Evolutionary conservation across 2,797 vertebrate genomes (phyloP), one percentile per base, ranked within the genome.

Genomic region (Acanthurus leucopareius): DNA sequence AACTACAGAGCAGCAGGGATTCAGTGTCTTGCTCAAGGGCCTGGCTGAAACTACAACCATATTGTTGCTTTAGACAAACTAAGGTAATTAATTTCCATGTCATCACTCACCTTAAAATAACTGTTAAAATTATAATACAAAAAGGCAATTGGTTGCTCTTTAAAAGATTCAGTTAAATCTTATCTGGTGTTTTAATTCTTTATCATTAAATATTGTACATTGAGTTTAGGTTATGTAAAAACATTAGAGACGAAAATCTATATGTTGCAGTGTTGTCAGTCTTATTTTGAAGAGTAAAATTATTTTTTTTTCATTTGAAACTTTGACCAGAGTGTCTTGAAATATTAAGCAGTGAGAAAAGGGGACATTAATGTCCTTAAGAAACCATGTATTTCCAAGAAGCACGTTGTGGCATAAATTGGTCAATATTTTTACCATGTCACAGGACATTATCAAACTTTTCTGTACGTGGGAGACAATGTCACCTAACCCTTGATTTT

Each of bases 401-500:
- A 69, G 56, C 35, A 48, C 49, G 64, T 16, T 5, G 57, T 2
- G 1, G 35, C 10, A 32, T 64, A n/a, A 78, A 70, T 7, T 63
- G 44, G 7, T 56, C 53, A 63, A 62, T 52, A 64, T 67, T 28
- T 82, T 32, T 8, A 44, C 19, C n/a, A 51, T 79, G 85, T 86
- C 73, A 64, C 59, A 52, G 25, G 65, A 75, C 60, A 85, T 84
- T 63, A 76, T 81, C 66, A 20, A 73, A 51, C 51, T 74, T 69
- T 61, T 68, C n/a, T 62, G 59, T 58, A 51, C 16, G 20, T 3
- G 6, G 40, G 52, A 67, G 74, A 77, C 53, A 19, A 10, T 75
- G 80, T 75, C 69, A 60, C 42, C 40, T 32, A 32, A 32, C 28
- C 28, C 28, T 3, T 3, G 28, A 32, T 32, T 32, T 32, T 32